These are phyloP conservation scores for Osmerus eperlanus DNA, from an alignment of 2,113 vertebrate genomes.

Conservation along the genomic window DNA sequence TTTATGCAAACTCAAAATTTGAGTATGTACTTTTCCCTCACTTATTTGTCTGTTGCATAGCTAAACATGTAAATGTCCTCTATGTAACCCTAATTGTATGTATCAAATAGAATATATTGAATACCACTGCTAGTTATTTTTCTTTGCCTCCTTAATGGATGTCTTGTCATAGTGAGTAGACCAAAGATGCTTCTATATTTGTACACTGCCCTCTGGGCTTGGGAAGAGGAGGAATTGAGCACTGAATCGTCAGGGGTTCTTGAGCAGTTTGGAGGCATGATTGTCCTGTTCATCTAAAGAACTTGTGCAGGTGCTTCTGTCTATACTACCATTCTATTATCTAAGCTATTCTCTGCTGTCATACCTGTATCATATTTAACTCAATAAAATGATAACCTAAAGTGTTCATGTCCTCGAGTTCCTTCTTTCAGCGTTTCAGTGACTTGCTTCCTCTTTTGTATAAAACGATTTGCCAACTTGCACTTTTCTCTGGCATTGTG, in stretches of 20 bases:
- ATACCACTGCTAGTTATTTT: background rate
- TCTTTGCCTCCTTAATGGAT: background rate
- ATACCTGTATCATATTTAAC: slow-evolving; percentile 28
- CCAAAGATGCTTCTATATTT: background rate
- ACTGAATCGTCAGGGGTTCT: background rate
- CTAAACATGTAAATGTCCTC: no score
- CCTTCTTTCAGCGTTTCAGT: background rate
- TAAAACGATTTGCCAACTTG: background rate
- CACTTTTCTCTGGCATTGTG: background rate
- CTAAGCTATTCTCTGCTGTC: slow-evolving; percentile 21
- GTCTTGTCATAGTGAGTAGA: background rate
- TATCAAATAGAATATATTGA: background rate
- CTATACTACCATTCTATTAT: background rate
- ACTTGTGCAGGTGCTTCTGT: slow-evolving; percentile 2
- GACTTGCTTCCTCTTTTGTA: background rate
- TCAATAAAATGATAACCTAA: slow-evolving; percentile 38
- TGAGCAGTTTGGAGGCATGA: background rate
- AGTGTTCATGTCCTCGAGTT: background rate
- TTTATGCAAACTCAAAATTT: no score
- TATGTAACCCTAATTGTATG: background rate
- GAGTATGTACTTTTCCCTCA: no score
- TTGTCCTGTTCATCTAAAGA: background rate
- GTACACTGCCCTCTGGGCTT: background rate
- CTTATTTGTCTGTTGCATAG: no score
- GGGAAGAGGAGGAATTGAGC: background rate